These are phyloP conservation scores for Oreohelix idahoensis DNA, from an alignment of 1,140 invertebrate species.

Conservation along the genomic window DNA sequence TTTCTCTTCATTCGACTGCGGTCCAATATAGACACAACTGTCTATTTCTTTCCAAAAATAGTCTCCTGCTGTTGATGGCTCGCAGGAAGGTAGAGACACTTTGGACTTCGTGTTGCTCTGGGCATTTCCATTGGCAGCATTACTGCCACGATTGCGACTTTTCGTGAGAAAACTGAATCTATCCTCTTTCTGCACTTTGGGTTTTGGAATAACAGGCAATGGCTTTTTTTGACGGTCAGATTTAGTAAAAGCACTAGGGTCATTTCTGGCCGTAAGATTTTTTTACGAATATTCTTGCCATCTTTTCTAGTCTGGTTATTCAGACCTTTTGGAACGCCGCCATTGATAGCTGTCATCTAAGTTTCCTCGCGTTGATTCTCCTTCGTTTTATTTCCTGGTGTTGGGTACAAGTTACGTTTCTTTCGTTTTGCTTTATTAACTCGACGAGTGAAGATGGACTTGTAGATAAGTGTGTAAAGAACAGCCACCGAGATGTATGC, in stretches of 20 bases:
- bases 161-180: background rate
- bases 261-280: slow-evolving; percentile 14
- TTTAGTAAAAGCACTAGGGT: background rate
- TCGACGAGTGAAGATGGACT: slow-evolving; percentile 41
- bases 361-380: slow-evolving; percentile 36
- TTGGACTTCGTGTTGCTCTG: no score
- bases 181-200: background rate
- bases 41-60: background rate
- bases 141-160: background rate
- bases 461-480: slow-evolving; percentile 53
- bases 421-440: slow-evolving; percentile 49
- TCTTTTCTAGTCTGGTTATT: slow-evolving; percentile 18
- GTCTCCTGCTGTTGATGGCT: no score
- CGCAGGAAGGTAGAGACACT: no score
- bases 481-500: slow-evolving; percentile 45
- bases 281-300: slow-evolving; percentile 5
- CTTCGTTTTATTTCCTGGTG: slow-evolving; percentile 6
- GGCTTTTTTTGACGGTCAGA: background rate
- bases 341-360: slow-evolving; percentile 38
- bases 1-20: background rate
- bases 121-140: background rate
- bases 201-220: background rate
- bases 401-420: slow-evolving; percentile 44
- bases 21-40: background rate
- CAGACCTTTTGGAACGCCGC: slow-evolving; percentile 13